phyloP scores from a whole-genome alignment of 2,113 vertebrate species.

The Myrmophylax atrothorax region DNA sequence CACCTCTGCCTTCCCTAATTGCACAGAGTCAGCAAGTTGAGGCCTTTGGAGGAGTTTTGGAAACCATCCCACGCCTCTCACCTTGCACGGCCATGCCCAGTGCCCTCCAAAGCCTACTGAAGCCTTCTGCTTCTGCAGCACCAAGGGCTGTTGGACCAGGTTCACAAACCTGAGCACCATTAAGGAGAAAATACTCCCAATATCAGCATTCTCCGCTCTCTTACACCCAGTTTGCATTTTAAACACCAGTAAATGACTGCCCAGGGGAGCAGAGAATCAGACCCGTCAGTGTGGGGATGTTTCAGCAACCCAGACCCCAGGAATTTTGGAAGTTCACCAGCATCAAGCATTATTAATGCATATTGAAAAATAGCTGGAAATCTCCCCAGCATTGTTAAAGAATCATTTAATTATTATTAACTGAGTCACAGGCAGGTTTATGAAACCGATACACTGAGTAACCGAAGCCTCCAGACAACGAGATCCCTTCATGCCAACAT shows the following conservation, averaged over 20 bases:
- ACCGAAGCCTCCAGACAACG: not conserved
- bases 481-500: not conserved
- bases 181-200: constrained; percentile 40
- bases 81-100: not conserved
- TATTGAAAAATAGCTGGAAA: constrained; percentile 60
- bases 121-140: constrained; percentile 17
- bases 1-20: not conserved
- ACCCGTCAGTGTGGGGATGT: constrained; percentile 21
- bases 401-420: constrained; percentile 65
- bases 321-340: constrained; percentile 49
- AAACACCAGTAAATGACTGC: constrained; percentile 45
- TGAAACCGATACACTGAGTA: constrained; percentile 29
- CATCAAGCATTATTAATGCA: constrained; percentile 28
- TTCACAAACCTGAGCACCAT: constrained; percentile 39
- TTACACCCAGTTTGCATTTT: constrained; percentile 44
- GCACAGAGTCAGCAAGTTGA: constrained; percentile 2
- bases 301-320: constrained; percentile 44
- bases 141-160: constrained; percentile 47
- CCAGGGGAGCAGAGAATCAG: constrained; percentile 51
- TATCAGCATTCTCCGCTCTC: constrained; percentile 45
- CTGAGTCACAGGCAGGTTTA: constrained; percentile 51
- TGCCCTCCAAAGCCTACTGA: not conserved
- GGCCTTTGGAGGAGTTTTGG: constrained; percentile 9
- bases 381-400: constrained; percentile 42
- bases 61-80: not conserved